phyloP scores from a whole-genome alignment of 2,888 invertebrate genomes.

The Chloroclystis v-ata region DNA sequence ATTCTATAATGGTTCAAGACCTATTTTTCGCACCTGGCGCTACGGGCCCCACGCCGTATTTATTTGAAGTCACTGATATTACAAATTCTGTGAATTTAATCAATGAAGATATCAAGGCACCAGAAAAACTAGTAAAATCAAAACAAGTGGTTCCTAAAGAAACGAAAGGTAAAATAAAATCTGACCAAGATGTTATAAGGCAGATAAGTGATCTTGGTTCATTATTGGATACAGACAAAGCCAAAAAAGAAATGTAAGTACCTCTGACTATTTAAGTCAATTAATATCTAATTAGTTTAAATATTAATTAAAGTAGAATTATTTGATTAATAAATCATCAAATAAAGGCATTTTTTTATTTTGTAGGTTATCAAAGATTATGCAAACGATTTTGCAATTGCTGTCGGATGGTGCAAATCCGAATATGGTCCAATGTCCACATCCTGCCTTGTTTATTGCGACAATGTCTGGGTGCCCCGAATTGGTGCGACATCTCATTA shows the following conservation, averaged over 20 bases:
- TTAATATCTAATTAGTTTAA: background rate
- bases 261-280: background rate
- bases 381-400: slow-evolving; percentile 48
- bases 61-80: slow-evolving; percentile 56
- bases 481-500: slow-evolving; percentile 43
- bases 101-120: slow-evolving; percentile 46
- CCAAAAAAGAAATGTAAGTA: slow-evolving; percentile 44
- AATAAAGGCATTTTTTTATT: too few species aligned
- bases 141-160: slow-evolving; percentile 31
- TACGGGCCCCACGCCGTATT: slow-evolving; percentile 35
- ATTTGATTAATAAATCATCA: too few species aligned
- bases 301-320: too few species aligned
- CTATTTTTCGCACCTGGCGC: slow-evolving; percentile 27
- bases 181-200: slow-evolving; percentile 44
- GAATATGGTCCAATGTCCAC: slow-evolving; percentile 50
- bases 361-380: slow-evolving; percentile 48
- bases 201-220: slow-evolving; percentile 33
- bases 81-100: slow-evolving; percentile 35
- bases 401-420: slow-evolving; percentile 57
- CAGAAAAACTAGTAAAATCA: slow-evolving; percentile 42
- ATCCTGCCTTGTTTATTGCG: slow-evolving; percentile 54
- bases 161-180: slow-evolving; percentile 41
- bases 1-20: slow-evolving; percentile 38
- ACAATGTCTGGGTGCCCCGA: slow-evolving; percentile 41
- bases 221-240: slow-evolving; percentile 34